These are phyloP conservation scores for Holcopasites calliopsidis DNA, from an alignment of 1,140 invertebrate genomes.

Conservation along the genomic window DNA sequence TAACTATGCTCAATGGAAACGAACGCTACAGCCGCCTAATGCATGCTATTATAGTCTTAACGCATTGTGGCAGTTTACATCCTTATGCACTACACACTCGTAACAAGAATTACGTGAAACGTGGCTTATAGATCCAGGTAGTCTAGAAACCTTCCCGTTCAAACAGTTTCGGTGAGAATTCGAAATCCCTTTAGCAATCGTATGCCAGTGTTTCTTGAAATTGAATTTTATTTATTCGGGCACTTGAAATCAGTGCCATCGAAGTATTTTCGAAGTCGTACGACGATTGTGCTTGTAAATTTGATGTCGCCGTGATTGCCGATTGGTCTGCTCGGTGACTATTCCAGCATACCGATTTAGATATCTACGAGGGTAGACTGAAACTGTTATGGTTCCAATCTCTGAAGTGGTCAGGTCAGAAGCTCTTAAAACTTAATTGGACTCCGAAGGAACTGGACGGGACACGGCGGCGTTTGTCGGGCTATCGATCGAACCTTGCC, in stretches of 20 bases:
- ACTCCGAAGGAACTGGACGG: conserved; percentile 28
- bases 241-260: no score
- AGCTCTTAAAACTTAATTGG: conserved; percentile 53
- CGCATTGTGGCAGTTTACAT: not conserved
- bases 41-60: not conserved
- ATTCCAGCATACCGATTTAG: conserved; percentile 19
- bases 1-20: conserved; percentile 54
- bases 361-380: conserved; percentile 12
- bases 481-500: conserved; percentile 39
- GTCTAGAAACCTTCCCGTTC: no score
- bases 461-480: conserved; percentile 5
- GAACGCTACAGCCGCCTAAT: conserved; percentile 38
- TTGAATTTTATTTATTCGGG: no score
- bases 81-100: not conserved
- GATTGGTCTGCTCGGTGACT: not conserved
- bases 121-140: no score
- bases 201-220: no score
- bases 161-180: no score
- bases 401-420: conserved; percentile 39
- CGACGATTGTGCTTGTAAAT: no score
- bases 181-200: no score
- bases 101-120: not conserved
- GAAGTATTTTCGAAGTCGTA: no score
- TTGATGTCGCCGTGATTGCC: not conserved
- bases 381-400: conserved; percentile 44